Conservation (phyloP, 1,140 invertebrate species). For the Aphelinus atriplicis region DNA sequence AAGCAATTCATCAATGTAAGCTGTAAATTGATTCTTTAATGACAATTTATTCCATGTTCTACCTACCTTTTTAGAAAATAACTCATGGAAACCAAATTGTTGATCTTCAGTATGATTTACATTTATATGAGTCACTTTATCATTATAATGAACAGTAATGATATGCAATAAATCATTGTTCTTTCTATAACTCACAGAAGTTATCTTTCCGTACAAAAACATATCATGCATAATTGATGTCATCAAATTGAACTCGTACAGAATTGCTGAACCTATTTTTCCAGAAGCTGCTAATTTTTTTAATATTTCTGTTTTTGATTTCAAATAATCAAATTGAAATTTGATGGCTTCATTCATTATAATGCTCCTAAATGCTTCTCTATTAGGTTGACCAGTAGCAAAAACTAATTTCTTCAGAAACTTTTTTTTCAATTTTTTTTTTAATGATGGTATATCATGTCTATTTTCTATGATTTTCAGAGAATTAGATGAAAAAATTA, state of each 20-base stretch:
- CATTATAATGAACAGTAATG: slow-evolving; percentile 39
- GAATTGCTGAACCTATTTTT: slow-evolving; percentile 12
- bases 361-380: slow-evolving; percentile 40
- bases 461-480: slow-evolving; percentile 38
- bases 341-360: slow-evolving; percentile 40
- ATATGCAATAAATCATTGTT: slow-evolving; percentile 24
- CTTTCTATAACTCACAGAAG: slow-evolving; percentile 32
- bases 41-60: background rate
- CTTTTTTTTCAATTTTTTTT: slow-evolving; percentile 10
- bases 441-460: slow-evolving; percentile 20
- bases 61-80: slow-evolving; percentile 29
- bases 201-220: slow-evolving; percentile 41
- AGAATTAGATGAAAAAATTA: slow-evolving; percentile 35
- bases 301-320: slow-evolving; percentile 15
- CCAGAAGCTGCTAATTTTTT: slow-evolving; percentile 1
- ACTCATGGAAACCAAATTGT: slow-evolving; percentile 36
- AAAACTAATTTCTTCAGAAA: slow-evolving; percentile 47
- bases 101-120: slow-evolving; percentile 27
- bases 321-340: slow-evolving; percentile 2
- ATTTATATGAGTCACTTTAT: slow-evolving; percentile 38
- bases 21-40: slow-evolving; percentile 21
- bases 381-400: slow-evolving; percentile 43
- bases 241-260: slow-evolving; percentile 43
- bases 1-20: slow-evolving; percentile 4
- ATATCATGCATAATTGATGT: slow-evolving; percentile 41